Evolutionary conservation across 2,888 invertebrate genomes (phyloP).

Genomic region (Eupelmus urozonus): DNA sequence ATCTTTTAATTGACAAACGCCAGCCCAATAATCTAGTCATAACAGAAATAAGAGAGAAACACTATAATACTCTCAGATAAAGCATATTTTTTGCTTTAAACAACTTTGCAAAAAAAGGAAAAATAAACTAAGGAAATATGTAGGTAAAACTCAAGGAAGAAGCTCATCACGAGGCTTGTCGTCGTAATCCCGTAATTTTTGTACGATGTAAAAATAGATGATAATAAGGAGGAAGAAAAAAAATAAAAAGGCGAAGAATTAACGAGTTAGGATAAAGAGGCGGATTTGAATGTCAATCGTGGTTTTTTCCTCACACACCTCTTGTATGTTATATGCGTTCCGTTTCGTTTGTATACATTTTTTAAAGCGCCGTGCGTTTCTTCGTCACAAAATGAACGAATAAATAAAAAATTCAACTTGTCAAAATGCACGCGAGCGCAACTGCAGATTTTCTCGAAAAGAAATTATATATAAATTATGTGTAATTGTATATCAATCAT

Average conservation of each 20-base stretch:
- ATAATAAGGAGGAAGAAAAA: slow-evolving; percentile 15
- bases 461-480: slow-evolving; percentile 51
- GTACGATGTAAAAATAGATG: slow-evolving; percentile 53
- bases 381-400: not conserved
- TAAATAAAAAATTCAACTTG: slow-evolving; percentile 2
- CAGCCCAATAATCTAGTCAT: slow-evolving; percentile 64
- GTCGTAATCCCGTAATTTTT: slow-evolving; percentile 54
- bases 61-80: slow-evolving; percentile 1
- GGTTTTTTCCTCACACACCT: slow-evolving; percentile 40
- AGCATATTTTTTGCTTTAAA: slow-evolving; percentile 12
- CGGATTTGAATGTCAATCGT: slow-evolving; percentile 52
- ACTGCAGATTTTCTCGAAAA: not conserved
- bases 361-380: not conserved
- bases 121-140: not conserved
- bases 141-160: not conserved
- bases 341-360: slow-evolving; percentile 1
- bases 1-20: slow-evolving; percentile 44
- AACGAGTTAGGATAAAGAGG: slow-evolving; percentile 20
- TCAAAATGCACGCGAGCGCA: not conserved
- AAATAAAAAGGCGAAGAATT: slow-evolving; percentile 2
- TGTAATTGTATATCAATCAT: slow-evolving; percentile 54
- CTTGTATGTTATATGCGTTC: slow-evolving; percentile 7
- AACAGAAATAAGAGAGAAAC: slow-evolving; percentile 25
- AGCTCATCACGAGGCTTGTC: slow-evolving; percentile 39
- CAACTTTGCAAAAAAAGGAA: slow-evolving; percentile 3